Conservation (phyloP, 2,888 invertebrate species). For the Drosophila anomalata region DNA sequence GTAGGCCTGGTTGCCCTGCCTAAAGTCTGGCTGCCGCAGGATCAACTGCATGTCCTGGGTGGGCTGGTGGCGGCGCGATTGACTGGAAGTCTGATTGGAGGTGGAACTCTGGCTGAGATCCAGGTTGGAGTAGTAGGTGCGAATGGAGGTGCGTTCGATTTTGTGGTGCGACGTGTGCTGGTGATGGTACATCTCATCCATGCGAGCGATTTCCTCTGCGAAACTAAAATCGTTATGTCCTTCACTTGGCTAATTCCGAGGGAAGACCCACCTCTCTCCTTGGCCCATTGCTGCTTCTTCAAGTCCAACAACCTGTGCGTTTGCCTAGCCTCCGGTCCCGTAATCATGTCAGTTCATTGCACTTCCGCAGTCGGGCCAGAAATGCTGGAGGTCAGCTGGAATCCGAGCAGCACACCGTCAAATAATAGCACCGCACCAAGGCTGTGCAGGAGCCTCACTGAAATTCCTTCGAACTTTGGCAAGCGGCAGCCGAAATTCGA, state of each 20-base stretch:
- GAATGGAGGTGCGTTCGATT: constrained; percentile 83
- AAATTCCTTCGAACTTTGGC: constrained; percentile 61
- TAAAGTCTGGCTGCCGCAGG: constrained; percentile 48
- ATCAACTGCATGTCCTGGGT: constrained; percentile 48
- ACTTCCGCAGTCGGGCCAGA: constrained; percentile 29
- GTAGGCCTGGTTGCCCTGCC: constrained; percentile 74
- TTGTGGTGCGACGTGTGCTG: constrained; percentile 84
- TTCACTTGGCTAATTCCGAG: background rate
- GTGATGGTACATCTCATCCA: constrained; percentile 89
- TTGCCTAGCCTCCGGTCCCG: constrained; percentile 80
- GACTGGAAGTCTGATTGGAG: constrained; percentile 63
- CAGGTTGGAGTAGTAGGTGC: constrained; percentile 83
- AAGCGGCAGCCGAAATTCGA: constrained; percentile 42
- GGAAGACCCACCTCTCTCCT: constrained; percentile 91
- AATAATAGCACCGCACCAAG: constrained; percentile 54
- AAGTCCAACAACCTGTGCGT: constrained; percentile 90
- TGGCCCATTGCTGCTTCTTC: constrained; percentile 96
- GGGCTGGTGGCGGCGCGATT: constrained; percentile 24
- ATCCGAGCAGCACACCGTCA: constrained; percentile 20
- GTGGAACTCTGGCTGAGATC: constrained; percentile 78
- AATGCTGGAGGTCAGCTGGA: constrained; percentile 15
- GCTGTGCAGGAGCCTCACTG: constrained; percentile 52
- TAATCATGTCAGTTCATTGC: constrained; percentile 80
- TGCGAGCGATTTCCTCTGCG: constrained; percentile 91
- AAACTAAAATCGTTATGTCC: background rate